Percentiles rank a stretch among this genome's conserved stretches.
phyloP scores from a whole-genome alignment of 2,113 vertebrate species.

The Nycticebus coucang region DNA sequence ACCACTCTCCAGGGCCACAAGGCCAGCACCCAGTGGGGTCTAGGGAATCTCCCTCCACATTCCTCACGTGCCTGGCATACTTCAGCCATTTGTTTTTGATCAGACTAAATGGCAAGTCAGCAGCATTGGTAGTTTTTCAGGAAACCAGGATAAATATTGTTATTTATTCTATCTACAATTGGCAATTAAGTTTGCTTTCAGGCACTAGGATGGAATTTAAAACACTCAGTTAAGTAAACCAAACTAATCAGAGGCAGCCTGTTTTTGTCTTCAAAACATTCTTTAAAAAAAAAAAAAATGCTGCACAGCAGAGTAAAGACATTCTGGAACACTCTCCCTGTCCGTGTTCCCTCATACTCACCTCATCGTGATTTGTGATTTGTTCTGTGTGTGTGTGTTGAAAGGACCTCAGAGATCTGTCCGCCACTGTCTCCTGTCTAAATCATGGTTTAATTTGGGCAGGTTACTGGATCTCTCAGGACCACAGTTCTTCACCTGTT shows the following conservation, averaged over 20 bases:
- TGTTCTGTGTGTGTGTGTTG: neutral
- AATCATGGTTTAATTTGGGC: neutral
- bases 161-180: conserved; percentile 63
- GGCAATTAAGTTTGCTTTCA: conserved; percentile 63
- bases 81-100: conserved; percentile 63
- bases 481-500: neutral
- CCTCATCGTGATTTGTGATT: neutral
- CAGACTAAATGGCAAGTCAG: conserved; percentile 52
- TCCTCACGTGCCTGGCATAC: conserved; percentile 49
- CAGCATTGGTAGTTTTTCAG: conserved; percentile 48
- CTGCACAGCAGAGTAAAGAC: neutral
- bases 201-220: conserved; percentile 65
- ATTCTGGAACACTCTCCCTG: neutral
- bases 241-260: conserved; percentile 52
- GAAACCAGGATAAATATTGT: conserved; percentile 65
- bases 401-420: neutral
- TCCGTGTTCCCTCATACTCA: neutral
- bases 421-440: neutral
- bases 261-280: conserved; percentile 50
- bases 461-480: neutral
- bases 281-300: neutral
- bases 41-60: conserved; percentile 35
- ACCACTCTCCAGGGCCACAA: neutral
- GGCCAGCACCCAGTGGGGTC: neutral
- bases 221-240: conserved; percentile 61